Percentiles rank a stretch among this genome's conserved stretches.
Conservation (phyloP, 2,888 invertebrate genomes). For the Stegophylla sp. region DNA sequence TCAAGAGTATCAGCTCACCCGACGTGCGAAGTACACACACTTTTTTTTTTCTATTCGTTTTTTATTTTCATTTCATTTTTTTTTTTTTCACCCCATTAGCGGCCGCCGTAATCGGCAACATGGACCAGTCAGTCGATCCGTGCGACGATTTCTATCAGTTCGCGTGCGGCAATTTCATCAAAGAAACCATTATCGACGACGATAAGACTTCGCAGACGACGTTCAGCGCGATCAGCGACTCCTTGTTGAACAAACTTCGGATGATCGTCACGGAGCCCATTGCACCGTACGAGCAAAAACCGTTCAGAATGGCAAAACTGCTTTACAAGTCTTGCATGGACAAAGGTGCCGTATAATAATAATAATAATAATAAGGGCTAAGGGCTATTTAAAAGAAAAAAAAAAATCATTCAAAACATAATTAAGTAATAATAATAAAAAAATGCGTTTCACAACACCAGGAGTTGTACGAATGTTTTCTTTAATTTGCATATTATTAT, state of each 20-base stretch:
- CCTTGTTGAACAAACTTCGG: constrained; percentile 77
- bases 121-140: constrained; percentile 76
- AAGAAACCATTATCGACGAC: constrained; percentile 77
- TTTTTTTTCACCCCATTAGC: constrained; percentile 67
- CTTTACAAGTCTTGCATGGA: constrained; percentile 89
- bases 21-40: too few relatives aligned
- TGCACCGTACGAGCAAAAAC: constrained; percentile 71
- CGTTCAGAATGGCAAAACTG: constrained; percentile 79
- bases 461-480: too few relatives aligned
- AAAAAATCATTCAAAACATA: too few relatives aligned
- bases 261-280: constrained; percentile 74
- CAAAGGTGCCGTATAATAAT: too few relatives aligned
- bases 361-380: too few relatives aligned
- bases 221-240: constrained; percentile 78
- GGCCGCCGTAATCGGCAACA: constrained; percentile 74
- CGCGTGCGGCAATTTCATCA: constrained; percentile 79
- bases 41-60: too few relatives aligned
- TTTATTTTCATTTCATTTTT: background rate
- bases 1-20: too few relatives aligned
- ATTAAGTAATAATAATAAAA: too few relatives aligned
- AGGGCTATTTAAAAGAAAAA: too few relatives aligned
- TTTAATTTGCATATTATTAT: too few relatives aligned
- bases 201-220: constrained; percentile 81
- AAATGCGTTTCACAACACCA: too few relatives aligned
- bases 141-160: constrained; percentile 85